A percentile compares a stretch with the other conserved stretches of the same genome.
These are phyloP conservation scores for Stenolophus ochropezus DNA, from an alignment of 2,888 invertebrate genomes.

Conservation along the genomic window DNA sequence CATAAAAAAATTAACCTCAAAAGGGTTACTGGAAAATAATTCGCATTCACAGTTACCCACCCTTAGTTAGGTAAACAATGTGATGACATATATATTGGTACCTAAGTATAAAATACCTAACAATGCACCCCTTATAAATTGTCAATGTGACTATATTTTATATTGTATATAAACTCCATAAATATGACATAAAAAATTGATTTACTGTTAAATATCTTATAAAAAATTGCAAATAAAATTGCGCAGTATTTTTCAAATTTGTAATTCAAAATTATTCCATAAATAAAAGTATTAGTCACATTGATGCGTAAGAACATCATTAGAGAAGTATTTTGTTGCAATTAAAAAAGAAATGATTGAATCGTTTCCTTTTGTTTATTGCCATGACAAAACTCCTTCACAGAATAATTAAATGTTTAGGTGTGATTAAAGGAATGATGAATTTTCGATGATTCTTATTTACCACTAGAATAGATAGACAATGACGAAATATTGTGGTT, in stretches of 20 bases:
- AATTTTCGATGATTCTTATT: neutral
- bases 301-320: neutral
- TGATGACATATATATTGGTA: too few relatives aligned
- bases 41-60: too few relatives aligned
- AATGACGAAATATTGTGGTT: neutral
- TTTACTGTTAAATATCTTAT: neutral
- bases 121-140: too few relatives aligned
- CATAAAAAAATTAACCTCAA: too few relatives aligned
- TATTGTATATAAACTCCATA: too few relatives aligned
- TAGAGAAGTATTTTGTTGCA: neutral
- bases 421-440: neutral
- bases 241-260: neutral
- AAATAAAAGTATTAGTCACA: neutral
- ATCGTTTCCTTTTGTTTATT: neutral
- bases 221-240: neutral
- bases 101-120: too few relatives aligned
- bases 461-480: neutral
- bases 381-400: neutral
- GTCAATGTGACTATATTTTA: too few relatives aligned
- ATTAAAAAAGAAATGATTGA: neutral
- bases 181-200: too few relatives aligned
- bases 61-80: too few relatives aligned
- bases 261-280: neutral
- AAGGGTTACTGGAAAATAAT: too few relatives aligned
- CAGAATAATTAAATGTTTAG: neutral